A percentile compares a stretch with the other conserved stretches of the same genome.
These are phyloP conservation scores for Lysandra coridon DNA, from an alignment of 2,888 invertebrate species.

Conservation along the genomic window DNA sequence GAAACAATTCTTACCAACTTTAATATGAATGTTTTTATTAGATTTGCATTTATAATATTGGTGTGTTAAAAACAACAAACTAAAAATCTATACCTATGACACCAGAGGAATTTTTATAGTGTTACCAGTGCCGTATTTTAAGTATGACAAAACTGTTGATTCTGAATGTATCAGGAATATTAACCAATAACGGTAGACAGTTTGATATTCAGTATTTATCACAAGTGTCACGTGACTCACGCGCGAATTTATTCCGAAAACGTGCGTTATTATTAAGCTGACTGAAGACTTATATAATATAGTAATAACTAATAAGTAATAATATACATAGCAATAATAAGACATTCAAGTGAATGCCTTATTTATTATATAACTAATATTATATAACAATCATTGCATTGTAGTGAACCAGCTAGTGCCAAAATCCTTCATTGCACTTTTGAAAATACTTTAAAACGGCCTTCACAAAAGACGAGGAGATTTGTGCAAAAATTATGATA, in stretches of 20 bases:
- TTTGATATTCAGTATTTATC: neutral
- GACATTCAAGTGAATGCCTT: neutral
- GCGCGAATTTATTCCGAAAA: neutral
- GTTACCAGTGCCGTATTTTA: neutral
- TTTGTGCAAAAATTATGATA: neutral
- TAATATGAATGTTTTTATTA: too few species aligned
- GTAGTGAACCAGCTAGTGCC: too few species aligned
- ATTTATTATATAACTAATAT: too few species aligned
- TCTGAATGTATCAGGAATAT: neutral
- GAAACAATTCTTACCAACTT: too few species aligned
- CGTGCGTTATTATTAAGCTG: neutral
- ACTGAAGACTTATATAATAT: neutral
- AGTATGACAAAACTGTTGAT: neutral
- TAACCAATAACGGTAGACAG: neutral
- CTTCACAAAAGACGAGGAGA: neutral
- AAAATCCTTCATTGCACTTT: too few species aligned
- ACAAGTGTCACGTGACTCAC: neutral
- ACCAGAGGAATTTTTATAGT: neutral
- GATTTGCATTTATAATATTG: neutral
- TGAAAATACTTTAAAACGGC: neutral
- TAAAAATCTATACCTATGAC: neutral
- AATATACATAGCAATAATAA: too few species aligned
- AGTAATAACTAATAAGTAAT: neutral
- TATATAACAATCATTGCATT: too few species aligned
- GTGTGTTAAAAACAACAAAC: neutral